Percentiles rank a stretch among this genome's conserved stretches.
Evolutionary conservation across 2,797 vertebrate species (phyloP).

Genomic region (Pyrocephalus nanus): DNA sequence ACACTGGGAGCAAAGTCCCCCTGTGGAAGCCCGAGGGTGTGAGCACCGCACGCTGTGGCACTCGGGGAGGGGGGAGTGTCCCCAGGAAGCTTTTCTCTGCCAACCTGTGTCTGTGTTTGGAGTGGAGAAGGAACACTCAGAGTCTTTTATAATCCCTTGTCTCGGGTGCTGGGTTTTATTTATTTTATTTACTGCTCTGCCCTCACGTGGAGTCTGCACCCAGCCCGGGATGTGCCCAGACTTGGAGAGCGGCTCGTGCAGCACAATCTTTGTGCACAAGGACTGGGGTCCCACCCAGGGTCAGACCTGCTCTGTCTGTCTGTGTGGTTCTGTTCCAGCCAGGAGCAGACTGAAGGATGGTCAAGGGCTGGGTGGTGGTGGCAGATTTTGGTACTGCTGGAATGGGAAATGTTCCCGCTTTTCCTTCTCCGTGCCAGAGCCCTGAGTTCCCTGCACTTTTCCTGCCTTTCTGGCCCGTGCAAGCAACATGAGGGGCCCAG

Average conservation of each 20-base stretch:
- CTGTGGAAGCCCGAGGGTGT: fast-evolving
- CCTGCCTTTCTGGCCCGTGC: neutral
- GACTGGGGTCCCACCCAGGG: neutral
- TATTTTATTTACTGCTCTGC: neutral
- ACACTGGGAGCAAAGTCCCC: fast-evolving
- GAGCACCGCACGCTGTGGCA: fast-evolving
- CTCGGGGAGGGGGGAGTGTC: neutral
- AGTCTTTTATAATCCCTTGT: fast-evolving
- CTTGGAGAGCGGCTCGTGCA: neutral
- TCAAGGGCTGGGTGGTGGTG: fast-evolving
- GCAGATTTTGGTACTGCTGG: neutral
- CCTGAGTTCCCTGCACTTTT: neutral
- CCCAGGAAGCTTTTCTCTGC: neutral
- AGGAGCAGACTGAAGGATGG: neutral
- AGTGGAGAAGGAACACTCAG: neutral
- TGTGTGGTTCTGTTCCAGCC: neutral
- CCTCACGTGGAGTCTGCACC: neutral
- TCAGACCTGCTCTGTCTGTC: neutral
- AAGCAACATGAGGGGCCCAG: neutral
- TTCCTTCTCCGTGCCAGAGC: neutral
- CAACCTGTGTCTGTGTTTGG: neutral
- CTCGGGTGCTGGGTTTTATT: neutral
- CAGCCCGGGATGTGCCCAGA: neutral
- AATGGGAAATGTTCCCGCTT: neutral
- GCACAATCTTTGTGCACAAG: fast-evolving